These are phyloP conservation scores for Psittacula derbiana DNA, from an alignment of 2,797 vertebrate genomes.

Conservation along the genomic window DNA sequence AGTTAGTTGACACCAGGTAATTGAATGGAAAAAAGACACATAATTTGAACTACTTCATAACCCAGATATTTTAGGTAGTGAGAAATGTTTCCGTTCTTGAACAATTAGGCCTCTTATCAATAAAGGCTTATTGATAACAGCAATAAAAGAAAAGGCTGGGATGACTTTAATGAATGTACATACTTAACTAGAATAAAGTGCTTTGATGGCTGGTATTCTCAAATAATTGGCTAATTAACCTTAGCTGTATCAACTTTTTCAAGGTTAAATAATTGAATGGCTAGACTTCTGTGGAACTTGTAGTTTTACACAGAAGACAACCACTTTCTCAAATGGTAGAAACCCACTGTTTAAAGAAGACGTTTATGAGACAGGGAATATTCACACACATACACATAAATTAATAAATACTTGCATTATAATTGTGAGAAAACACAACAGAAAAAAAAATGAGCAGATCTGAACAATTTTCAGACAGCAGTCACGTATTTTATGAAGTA, in stretches of 20 bases:
- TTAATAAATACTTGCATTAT: not conserved
- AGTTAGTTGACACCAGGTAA: not conserved
- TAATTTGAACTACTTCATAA: not conserved
- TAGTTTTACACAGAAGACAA: not conserved
- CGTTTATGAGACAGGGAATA: not conserved
- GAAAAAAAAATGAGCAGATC: not conserved
- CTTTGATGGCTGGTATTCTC: constrained; percentile 60
- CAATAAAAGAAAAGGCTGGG: constrained; percentile 32
- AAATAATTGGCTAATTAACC: constrained; percentile 71
- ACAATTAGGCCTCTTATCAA: constrained; percentile 22
- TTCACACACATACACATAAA: not conserved
- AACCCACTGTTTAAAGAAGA: not conserved
- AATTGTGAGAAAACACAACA: not conserved
- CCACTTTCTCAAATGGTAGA: not conserved
- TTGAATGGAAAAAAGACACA: not conserved
- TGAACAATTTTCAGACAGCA: not conserved
- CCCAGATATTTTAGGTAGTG: not conserved
- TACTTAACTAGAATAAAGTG: constrained; percentile 53
- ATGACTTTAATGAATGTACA: constrained; percentile 63
- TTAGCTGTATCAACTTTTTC: constrained; percentile 53
- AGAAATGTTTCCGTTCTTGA: constrained; percentile 22
- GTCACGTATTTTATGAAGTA: not conserved
- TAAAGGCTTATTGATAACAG: constrained; percentile 51
- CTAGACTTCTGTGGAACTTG: constrained; percentile 22
- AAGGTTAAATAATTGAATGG: constrained; percentile 63